phyloP scores from a whole-genome alignment of 2,797 vertebrate genomes.

The Eulemur mongoz region DNA sequence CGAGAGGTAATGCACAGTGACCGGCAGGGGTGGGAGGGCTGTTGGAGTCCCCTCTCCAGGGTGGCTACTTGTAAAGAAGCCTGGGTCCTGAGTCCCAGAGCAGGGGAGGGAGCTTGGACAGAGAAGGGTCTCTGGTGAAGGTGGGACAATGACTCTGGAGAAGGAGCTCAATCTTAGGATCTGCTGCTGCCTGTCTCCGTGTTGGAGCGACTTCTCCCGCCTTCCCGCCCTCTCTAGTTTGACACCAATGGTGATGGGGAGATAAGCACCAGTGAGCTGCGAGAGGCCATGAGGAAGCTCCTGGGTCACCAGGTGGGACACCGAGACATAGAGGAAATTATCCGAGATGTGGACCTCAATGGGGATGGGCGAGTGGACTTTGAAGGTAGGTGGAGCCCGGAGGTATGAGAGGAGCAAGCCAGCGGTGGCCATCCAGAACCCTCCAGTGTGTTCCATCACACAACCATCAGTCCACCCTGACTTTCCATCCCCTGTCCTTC shows the following conservation, averaged over 20 bases:
- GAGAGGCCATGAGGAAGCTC: conserved; percentile 99
- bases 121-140: background rate
- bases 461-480: background rate
- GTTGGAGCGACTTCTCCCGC: background rate
- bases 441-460: background rate
- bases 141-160: background rate
- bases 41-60: background rate
- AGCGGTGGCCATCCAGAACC: background rate
- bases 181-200: background rate
- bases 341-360: conserved; percentile 97
- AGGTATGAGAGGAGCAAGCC: background rate
- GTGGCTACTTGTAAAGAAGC: background rate
- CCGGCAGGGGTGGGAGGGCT: fast-evolving
- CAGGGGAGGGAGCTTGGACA: background rate
- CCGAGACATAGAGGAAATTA: conserved; percentile 97
- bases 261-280: conserved; percentile 96
- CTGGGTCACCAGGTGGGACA: conserved; percentile 98
- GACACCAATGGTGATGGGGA: conserved; percentile 98
- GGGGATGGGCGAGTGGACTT: conserved; percentile 98
- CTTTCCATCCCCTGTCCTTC: background rate
- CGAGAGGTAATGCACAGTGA: conserved; percentile 87
- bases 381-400: conserved; percentile 90
- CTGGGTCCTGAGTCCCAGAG: background rate
- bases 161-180: background rate
- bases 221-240: conserved; percentile 87